Evolutionary conservation across 2,888 invertebrate species (phyloP), one percentile per base, ranked within the genome.

Genomic region (Caenorhabditis macrosperma): DNA sequence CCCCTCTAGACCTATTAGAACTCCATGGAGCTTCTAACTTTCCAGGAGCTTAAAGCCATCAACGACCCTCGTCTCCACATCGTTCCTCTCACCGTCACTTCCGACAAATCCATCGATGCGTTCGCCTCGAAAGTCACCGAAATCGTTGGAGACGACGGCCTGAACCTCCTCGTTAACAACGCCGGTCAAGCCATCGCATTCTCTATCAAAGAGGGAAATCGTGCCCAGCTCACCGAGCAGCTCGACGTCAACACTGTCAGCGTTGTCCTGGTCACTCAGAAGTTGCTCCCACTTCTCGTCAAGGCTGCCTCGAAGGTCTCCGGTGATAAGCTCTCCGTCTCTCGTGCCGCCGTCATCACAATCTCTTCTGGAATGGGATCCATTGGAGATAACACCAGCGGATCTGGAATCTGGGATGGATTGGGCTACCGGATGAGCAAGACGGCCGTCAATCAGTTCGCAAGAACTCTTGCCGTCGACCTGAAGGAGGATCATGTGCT

Each of bases 231-330:
- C 85, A 89, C 94, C 64, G 94, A 94, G 9, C 93, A 94, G 72
- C 93, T 94, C 82, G 92, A 93, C 7, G 93, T 94, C 1, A 96
- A 96, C 91, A 94, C 95, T 0, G 38, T 75, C 38, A 66, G 67
- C 17, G 82, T 79, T 1, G 79, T 74, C 6, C 26, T 82, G 6
- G 38, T 82, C 35, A 79, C 61, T 12, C 82, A 82, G 46, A 68
- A 60, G n/a, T 76, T 82, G 71, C 66, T 82, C 10, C 82, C 82
- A 10, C 76, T 82, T 12, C 74, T 82, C 24, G 38, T 54, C 38
- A 64, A 35, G 24, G 82, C 82, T 7, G 68, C 79, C 1, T 26
- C 57, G 0, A 76, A 78, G 20, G 55, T 64, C 4, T 71, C 80
- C 24, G 71, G 71, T 17, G 71, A 71, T n/a, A 15, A 41, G 7